Percentiles rank a stretch among this genome's conserved stretches.
Conservation (phyloP, 2,888 invertebrate genomes). For the Lochmaea crataegi region DNA sequence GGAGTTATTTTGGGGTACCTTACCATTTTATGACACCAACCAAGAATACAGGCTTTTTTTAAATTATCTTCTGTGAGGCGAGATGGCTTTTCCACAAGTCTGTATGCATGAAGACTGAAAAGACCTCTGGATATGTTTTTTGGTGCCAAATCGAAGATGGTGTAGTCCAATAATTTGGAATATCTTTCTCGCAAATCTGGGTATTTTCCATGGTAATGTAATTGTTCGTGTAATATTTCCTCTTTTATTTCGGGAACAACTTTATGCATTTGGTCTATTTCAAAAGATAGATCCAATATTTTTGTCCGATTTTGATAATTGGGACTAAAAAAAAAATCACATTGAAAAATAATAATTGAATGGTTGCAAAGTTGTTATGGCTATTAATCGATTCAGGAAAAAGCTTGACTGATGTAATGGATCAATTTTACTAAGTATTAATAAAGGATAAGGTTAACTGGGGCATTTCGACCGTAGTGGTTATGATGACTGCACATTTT, state of each 20-base stretch:
- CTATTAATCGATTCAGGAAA: too few relatives aligned
- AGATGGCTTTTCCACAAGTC: constrained; percentile 13
- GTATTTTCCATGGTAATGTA: background rate
- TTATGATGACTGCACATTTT: too few relatives aligned
- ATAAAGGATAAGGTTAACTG: too few relatives aligned
- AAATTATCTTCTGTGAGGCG: constrained; percentile 6
- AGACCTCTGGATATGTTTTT: background rate
- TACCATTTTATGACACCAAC: constrained; percentile 22
- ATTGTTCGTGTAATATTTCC: constrained; percentile 5
- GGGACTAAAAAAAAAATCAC: background rate
- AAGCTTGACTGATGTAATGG: too few relatives aligned
- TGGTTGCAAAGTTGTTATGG: too few relatives aligned
- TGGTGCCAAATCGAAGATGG: background rate
- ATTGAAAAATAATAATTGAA: too few relatives aligned
- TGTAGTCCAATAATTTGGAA: constrained; percentile 8
- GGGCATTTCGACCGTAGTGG: too few relatives aligned
- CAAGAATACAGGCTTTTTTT: constrained; percentile 13
- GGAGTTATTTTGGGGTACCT: background rate
- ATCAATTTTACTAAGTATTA: too few relatives aligned
- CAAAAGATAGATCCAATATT: constrained; percentile 2
- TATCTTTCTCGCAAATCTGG: constrained; percentile 10
- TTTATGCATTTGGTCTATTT: background rate
- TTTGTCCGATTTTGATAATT: background rate
- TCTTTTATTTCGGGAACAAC: background rate
- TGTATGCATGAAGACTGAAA: constrained; percentile 10